Conservation (phyloP, 2,888 invertebrate genomes). For the Subacronicta megacephala region DNA sequence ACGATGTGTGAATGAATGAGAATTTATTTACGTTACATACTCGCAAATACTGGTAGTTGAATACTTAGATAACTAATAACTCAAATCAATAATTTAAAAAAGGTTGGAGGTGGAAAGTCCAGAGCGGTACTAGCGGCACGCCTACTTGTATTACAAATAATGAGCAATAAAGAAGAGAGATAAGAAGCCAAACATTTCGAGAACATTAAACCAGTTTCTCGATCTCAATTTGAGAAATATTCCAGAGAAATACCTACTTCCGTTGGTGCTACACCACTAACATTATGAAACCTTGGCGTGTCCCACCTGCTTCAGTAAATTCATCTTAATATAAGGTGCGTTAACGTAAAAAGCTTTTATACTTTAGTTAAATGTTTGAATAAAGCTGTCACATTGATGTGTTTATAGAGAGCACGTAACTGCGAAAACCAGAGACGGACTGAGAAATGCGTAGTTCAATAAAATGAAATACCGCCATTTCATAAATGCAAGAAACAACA, state of each 20-base stretch:
- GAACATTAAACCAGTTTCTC: background rate
- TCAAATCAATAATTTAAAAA: too few relatives aligned
- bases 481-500: too few relatives aligned
- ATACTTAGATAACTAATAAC: too few relatives aligned
- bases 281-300: constrained; percentile 42
- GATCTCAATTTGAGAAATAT: constrained; percentile 9
- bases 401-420: constrained; percentile 55
- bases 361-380: constrained; percentile 52
- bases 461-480: background rate
- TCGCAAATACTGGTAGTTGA: too few relatives aligned
- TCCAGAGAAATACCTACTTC: constrained; percentile 10
- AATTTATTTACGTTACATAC: too few relatives aligned
- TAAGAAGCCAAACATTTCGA: constrained; percentile 14
- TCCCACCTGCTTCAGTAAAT: constrained; percentile 60
- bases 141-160: background rate
- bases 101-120: too few relatives aligned
- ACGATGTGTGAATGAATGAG: too few relatives aligned
- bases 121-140: too few relatives aligned
- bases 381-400: constrained; percentile 62
- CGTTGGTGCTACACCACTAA: constrained; percentile 19
- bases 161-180: constrained; percentile 3
- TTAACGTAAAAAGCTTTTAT: constrained; percentile 55
- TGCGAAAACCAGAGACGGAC: constrained; percentile 35
- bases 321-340: constrained; percentile 54
- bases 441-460: background rate